A percentile compares a stretch with the other conserved stretches of the same genome.
phyloP scores from a whole-genome alignment of 2,797 vertebrate genomes.

The Leptatherina wallacei region DNA sequence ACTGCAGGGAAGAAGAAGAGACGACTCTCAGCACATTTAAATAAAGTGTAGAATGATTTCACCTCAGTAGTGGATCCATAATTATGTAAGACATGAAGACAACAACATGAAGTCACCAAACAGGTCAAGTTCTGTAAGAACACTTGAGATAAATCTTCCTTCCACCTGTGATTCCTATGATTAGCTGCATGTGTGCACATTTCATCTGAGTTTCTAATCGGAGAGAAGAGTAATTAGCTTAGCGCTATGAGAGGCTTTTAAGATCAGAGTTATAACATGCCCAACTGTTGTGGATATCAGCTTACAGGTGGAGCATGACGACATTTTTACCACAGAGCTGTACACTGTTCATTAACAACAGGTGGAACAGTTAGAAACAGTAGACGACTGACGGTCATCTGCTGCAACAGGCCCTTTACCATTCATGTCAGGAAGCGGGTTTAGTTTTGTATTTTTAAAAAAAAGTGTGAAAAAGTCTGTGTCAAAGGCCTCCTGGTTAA shows the following conservation, averaged over 20 bases:
- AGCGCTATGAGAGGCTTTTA: constrained; percentile 25
- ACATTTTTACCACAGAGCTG: neutral
- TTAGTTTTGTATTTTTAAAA: neutral
- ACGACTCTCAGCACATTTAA: neutral
- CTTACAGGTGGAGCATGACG: constrained; percentile 13
- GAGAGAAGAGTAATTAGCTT: constrained; percentile 27
- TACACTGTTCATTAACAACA: neutral
- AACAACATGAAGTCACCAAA: too few species aligned
- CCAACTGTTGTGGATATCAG: neutral
- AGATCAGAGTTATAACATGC: neutral
- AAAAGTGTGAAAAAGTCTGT: neutral
- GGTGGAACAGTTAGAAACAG: neutral
- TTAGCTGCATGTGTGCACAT: neutral
- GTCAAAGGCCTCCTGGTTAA: neutral
- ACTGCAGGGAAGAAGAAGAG: constrained; percentile 75
- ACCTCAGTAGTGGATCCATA: neutral
- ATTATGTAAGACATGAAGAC: too few species aligned
- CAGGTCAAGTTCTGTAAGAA: too few species aligned
- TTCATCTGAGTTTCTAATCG: constrained; percentile 9
- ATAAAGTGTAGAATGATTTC: neutral
- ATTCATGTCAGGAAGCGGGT: neutral
- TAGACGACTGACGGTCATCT: neutral
- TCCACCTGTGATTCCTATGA: too few species aligned
- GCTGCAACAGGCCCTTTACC: neutral
- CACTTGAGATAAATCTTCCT: too few species aligned